Evolutionary conservation across 2,797 vertebrate genomes (phyloP).

Genomic region (Siniperca undulata): DNA sequence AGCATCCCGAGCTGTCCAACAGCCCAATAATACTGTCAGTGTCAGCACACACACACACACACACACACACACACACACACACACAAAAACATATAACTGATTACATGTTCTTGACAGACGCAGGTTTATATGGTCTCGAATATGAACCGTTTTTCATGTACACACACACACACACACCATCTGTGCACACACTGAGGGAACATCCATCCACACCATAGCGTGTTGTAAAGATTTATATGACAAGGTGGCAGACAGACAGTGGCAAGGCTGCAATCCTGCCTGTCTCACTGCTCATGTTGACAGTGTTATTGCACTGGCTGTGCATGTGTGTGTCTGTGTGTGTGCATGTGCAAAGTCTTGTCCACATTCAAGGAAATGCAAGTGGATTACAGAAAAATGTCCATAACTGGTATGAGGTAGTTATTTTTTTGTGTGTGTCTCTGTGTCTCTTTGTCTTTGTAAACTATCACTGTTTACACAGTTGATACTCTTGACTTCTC

Average conservation of each 20-base stretch:
- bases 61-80: conserved; percentile 2
- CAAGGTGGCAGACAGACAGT: conserved; percentile 68
- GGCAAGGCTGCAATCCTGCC: conserved; percentile 36
- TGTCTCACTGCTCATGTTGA: conserved; percentile 45
- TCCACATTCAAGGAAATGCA: not conserved
- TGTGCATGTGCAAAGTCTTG: not conserved
- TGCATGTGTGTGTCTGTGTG: conserved; percentile 9
- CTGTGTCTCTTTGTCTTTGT: not conserved
- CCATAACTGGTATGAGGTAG: not conserved
- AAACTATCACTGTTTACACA: not conserved
- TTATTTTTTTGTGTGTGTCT: not conserved
- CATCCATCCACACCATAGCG: conserved; percentile 58
- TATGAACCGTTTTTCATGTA: conserved; percentile 35
- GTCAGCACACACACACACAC: conserved; percentile 21
- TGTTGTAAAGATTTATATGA: conserved; percentile 65
- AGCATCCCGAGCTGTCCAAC: conserved; percentile 28
- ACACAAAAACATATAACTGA: conserved; percentile 14
- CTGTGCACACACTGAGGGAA: conserved; percentile 41
- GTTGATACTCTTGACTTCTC: not conserved
- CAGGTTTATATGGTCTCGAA: conserved; percentile 48
- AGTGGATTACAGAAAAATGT: conserved; percentile 7
- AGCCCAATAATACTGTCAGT: conserved; percentile 63
- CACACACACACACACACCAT: conserved; percentile 27
- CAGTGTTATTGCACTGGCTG: conserved; percentile 40
- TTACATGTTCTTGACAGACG: conserved; percentile 58